These are phyloP conservation scores for Nyctibius grandis DNA, from an alignment of 2,797 vertebrate genomes.

Conservation along the genomic window DNA sequence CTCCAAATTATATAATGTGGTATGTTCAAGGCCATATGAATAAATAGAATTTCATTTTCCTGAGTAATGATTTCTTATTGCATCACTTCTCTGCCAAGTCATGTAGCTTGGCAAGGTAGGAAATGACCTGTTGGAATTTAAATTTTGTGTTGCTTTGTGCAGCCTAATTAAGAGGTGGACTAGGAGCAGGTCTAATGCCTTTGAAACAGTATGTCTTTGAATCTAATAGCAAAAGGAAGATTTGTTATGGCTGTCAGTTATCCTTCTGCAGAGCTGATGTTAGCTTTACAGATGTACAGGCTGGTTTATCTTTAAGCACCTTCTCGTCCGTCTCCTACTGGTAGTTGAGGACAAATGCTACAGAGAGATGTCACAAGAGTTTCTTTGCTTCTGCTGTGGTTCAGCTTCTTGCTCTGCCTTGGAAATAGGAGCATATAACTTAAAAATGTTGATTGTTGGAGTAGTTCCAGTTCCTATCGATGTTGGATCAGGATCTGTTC, in stretches of 20 bases:
- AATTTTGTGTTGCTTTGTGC: background rate
- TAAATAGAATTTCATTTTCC: conserved; percentile 49
- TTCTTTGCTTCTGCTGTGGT: background rate
- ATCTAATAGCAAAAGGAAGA: background rate
- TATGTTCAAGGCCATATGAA: conserved; percentile 2
- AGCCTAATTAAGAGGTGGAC: background rate
- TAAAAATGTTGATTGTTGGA: background rate
- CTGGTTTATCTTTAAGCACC: background rate
- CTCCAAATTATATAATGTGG: background rate
- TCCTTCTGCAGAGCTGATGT: background rate
- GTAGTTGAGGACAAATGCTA: background rate
- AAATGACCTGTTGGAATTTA: conserved; percentile 39
- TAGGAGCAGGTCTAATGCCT: background rate
- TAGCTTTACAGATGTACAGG: background rate
- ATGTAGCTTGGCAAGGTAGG: conserved; percentile 21
- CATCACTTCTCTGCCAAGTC: conserved; percentile 9
- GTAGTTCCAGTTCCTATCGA: background rate
- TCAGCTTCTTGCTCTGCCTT: background rate
- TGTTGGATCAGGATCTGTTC: background rate
- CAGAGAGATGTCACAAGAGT: background rate
- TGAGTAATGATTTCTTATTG: conserved; percentile 35
- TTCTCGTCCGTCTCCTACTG: background rate
- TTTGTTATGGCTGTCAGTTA: background rate
- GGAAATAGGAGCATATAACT: background rate
- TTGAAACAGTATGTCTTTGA: background rate